A percentile compares a stretch with the other conserved stretches of the same genome.
These are phyloP conservation scores for Prosapia bicincta DNA, from an alignment of 2,888 invertebrate species.

Conservation along the genomic window DNA sequence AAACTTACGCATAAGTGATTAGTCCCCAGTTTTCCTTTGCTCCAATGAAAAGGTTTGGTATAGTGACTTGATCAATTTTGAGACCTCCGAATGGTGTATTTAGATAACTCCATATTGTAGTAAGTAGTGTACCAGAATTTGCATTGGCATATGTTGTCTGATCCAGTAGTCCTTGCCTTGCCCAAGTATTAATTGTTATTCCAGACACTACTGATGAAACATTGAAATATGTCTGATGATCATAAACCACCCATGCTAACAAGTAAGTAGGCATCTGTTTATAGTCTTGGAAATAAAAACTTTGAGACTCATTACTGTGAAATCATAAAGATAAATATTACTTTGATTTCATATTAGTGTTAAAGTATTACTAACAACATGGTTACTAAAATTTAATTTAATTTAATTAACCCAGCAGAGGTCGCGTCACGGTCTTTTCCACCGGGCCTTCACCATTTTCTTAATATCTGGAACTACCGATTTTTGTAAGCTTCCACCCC, in stretches of 20 bases:
- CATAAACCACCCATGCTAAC: slow-evolving; percentile 16
- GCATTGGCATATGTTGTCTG: neutral
- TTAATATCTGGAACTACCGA: no score
- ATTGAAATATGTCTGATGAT: neutral
- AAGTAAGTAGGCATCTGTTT: slow-evolving; percentile 1
- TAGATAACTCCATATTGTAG: neutral
- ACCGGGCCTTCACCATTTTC: no score
- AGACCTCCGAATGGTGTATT: neutral
- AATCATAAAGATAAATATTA: neutral
- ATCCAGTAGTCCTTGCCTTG: neutral
- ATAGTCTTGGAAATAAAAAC: neutral
- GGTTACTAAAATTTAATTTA: no score
- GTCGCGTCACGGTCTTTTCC: no score
- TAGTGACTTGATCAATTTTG: slow-evolving; percentile 11
- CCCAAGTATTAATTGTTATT: neutral
- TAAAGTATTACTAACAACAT: no score
- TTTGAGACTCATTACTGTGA: neutral
- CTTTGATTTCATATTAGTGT: no score
- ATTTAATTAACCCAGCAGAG: no score
- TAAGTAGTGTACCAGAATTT: neutral
- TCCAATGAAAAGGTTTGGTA: slow-evolving; percentile 17
- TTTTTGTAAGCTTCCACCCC: no score
- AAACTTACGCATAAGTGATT: slow-evolving; percentile 17
- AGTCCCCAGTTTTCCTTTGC: slow-evolving; percentile 9
- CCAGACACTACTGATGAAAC: neutral